Evolutionary conservation across 2,888 invertebrate species (phyloP), one percentile per base, ranked within the genome.

Genomic region (Cordilura impudica): DNA sequence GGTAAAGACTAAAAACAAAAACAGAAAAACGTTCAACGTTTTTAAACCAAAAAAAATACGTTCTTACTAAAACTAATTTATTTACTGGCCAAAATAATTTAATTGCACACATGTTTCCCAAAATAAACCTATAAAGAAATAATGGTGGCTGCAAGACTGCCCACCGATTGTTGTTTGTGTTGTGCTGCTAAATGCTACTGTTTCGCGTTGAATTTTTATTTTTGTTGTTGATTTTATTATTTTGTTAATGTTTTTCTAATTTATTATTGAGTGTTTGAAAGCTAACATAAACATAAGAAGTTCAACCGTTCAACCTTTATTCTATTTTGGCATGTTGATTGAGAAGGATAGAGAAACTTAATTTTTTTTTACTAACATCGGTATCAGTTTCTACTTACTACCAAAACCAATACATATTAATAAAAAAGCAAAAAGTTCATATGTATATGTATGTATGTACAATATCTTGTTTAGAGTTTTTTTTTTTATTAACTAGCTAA

Each of bases 1-100:
- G 96, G 96, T 96, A 96, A 82, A 79, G 72, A 56, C 23, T 53
- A 12, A 43, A 31, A 91, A 75, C 69, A 35, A 47, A 12, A 58
- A 49, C 26, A 31, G 56, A 21, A n/a, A 58, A 21, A 51, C 47
- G 67, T 31, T 74, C 43, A 43, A 54, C 18, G 19, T 49, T 47
- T 23, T 4, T 45, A 53, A 26, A 4, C 29, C 45, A 12, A 5
- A 14, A 63, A 71, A 47, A 47, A 54, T 35, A 45, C 65, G 78
- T 78, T 70, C 31, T 35, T 78, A 70, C 67, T 75, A 75, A 79
- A 61, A 54, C 60, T 53, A 21, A 39, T 39, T 31, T 51, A 19
- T 14, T 58, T 6, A 58, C 43, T 43, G 58, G 39, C 58, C 49
- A 14, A 60, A 61, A 43, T 19, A 23, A n/a, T n/a, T n/a, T n/a